A percentile compares a stretch with the other conserved stretches of the same genome.
These are phyloP conservation scores for Drosophila affinis DNA, from an alignment of 2,888 invertebrate genomes.

Conservation along the genomic window DNA sequence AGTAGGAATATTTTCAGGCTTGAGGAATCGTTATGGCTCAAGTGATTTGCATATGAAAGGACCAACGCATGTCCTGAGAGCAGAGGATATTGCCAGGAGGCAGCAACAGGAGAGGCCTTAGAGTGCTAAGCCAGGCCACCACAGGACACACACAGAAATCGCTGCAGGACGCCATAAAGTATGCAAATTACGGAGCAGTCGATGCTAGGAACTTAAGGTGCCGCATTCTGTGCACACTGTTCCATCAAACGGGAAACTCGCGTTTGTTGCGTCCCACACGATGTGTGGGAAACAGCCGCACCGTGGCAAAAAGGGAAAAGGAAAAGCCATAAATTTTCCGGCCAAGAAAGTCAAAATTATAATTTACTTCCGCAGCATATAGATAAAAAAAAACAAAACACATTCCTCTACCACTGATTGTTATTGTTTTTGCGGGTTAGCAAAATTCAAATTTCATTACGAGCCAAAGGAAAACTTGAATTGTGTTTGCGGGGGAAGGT, in stretches of 20 bases:
- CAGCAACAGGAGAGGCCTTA: not conserved
- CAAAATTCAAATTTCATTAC: constrained; percentile 71
- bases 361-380: constrained; percentile 58
- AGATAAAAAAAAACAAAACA: constrained; percentile 15
- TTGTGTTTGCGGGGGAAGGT: constrained; percentile 26
- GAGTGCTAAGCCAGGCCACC: not conserved
- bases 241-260: constrained; percentile 21
- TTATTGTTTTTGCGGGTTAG: constrained; percentile 42
- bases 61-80: not conserved
- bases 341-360: constrained; percentile 63
- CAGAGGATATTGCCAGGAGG: not conserved
- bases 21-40: not conserved
- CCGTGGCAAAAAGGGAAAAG: constrained; percentile 10
- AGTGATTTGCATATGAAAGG: not conserved
- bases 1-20: not conserved
- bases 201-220: not conserved
- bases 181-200: constrained; percentile 5
- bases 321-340: constrained; percentile 62
- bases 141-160: not conserved
- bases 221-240: constrained; percentile 13
- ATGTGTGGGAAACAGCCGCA: constrained; percentile 57
- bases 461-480: constrained; percentile 57
- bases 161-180: constrained; percentile 1
- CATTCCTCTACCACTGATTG: constrained; percentile 23
- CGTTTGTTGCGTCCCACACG: constrained; percentile 50